A percentile compares a stretch with the other conserved stretches of the same genome.
Conservation (phyloP, 2,888 invertebrate genomes). For the Eupsilia transversa region DNA sequence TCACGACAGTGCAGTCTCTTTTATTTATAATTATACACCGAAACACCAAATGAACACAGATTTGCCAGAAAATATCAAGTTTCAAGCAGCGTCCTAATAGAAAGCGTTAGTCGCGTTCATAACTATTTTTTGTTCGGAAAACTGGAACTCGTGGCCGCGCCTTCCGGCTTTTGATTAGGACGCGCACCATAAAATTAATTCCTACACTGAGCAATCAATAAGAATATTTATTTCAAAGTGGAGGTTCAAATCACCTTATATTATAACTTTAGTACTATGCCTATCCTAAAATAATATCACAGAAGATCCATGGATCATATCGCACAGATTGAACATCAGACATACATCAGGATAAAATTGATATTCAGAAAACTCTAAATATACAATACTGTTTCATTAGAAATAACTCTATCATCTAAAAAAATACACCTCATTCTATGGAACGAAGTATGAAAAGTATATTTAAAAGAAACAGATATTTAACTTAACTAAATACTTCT, state of each 20-base stretch:
- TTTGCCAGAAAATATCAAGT: neutral
- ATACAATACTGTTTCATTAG: conserved; percentile 22
- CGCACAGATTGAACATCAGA: conserved; percentile 27
- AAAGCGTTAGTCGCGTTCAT: neutral
- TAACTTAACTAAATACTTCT: neutral
- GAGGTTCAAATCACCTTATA: neutral
- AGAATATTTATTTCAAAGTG: conserved; percentile 3
- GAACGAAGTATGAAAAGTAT: neutral
- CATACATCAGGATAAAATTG: conserved; percentile 22
- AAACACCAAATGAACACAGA: neutral
- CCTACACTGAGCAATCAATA: conserved; percentile 5
- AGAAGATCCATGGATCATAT: conserved; percentile 54
- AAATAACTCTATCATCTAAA: neutral
- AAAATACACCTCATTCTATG: conserved; percentile 5
- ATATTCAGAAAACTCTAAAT: conserved; percentile 15
- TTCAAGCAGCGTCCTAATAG: neutral
- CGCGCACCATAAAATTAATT: neutral
- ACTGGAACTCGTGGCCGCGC: neutral
- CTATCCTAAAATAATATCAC: conserved; percentile 58
- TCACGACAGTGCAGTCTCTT: neutral
- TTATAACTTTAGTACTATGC: neutral
- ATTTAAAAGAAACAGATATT: neutral
- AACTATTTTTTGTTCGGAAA: too few relatives aligned
- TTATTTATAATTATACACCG: neutral
- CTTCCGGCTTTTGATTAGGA: neutral